Evolutionary conservation across 2,797 vertebrate genomes (phyloP).

Genomic region (Gouania willdenowi): DNA sequence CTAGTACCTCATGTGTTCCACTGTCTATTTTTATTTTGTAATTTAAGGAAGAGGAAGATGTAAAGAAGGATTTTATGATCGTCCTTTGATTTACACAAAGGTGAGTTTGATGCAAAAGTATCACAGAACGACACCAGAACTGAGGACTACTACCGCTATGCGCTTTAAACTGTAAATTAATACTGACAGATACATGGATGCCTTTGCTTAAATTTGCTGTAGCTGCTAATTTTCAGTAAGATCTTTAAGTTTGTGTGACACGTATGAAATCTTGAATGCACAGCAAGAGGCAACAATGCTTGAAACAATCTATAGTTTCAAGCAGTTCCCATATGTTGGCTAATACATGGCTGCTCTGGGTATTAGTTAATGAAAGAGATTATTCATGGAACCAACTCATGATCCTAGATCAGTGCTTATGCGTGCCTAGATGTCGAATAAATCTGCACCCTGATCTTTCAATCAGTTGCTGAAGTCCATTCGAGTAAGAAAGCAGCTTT

Average conservation of each 20-base stretch:
- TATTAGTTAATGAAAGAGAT: slow-evolving; percentile 30
- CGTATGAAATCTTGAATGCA: no score
- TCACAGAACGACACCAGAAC: no score
- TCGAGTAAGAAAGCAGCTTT: slow-evolving; percentile 39
- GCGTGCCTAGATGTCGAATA: slow-evolving; percentile 27
- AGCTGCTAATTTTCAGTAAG: no score
- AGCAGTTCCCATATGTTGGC: slow-evolving; percentile 16
- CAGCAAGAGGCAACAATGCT: no score
- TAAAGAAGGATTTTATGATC: no score
- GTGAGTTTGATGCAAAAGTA: no score
- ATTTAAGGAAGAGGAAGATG: not conserved
- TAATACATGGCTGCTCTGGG: not conserved
- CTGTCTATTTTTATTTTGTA: not conserved
- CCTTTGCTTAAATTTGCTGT: not conserved
- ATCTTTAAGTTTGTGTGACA: no score
- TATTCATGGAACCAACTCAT: slow-evolving; percentile 30
- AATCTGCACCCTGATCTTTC: slow-evolving; percentile 46
- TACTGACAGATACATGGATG: not conserved
- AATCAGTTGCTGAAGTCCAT: slow-evolving; percentile 29
- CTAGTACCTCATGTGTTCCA: not conserved
- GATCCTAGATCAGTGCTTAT: slow-evolving; percentile 29
- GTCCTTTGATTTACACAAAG: no score
- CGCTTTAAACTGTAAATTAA: not conserved
- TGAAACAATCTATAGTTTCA: no score
- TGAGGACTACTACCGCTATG: no score